Evolutionary conservation across 2,888 invertebrate genomes (phyloP), one percentile per base, ranked within the genome.

Genomic region (Itoplectis maculator): DNA sequence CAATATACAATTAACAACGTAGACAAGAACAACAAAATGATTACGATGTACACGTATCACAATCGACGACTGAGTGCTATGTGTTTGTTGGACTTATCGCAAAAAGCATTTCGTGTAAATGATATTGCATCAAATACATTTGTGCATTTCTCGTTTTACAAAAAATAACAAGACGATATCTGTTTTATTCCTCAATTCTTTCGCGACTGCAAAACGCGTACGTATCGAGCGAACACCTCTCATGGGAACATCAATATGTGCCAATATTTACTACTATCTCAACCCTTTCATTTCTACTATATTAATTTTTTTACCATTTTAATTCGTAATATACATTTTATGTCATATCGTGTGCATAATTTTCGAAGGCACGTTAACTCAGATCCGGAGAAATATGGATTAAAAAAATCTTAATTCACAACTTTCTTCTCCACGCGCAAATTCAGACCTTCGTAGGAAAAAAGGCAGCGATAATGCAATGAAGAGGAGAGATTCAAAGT

Each of bases 1-100:
- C 84, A 72, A 63, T 81, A 84, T 85, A 79, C 79, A 84, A 83
- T 65, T 85, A 85, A 84, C 54, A 65, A 82, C 54, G 49, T 81
- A 80, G 82, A 79, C 59, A 59, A 59, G 11, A 61, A 65, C 42
- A 66, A 78, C 66, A 72, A 81, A 81, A 56, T 47, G 72, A 85
- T 77, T 68, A 83, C 66, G 63, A 79, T 82, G 80, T 82, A 85
- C 79, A 85, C 82, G 79, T 86, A 84, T 85, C 83, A 83, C 75
- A 77, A 85, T 81, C 78, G 84, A 84, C 83, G 85, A 86, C 86
- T 85, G 86, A 86, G 75, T 68, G 83, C 82, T 78, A 79, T 82
- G 75, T 83, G 68, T 78, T 81, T 81, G 73, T 79, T 83, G 72
- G 81, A 82, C 83, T 83, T 75, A 78, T 83, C 80, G 82, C 74